Evolutionary conservation across 2,797 vertebrate genomes (phyloP).

Genomic region (Rhincodon typus): DNA sequence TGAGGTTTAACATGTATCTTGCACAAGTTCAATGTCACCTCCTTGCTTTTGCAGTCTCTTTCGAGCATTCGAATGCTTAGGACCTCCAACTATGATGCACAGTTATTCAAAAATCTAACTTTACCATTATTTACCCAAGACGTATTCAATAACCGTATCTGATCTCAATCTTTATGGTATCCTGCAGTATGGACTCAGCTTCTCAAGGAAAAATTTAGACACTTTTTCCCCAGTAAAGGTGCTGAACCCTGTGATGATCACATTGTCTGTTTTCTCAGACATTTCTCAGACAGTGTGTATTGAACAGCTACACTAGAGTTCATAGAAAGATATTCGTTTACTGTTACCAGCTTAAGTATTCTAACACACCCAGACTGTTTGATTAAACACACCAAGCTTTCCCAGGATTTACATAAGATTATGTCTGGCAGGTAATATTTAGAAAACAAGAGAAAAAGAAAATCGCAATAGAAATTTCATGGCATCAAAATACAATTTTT

Average conservation of each 20-base stretch:
- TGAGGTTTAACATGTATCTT: too few relatives aligned
- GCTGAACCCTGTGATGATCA: background rate
- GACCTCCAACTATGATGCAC: background rate
- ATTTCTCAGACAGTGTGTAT: background rate
- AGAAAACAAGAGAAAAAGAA: background rate
- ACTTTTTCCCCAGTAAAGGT: background rate
- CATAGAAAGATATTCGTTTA: background rate
- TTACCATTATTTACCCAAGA: background rate
- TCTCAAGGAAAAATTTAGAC: background rate
- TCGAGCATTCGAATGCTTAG: background rate
- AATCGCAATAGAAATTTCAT: background rate
- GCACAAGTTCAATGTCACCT: too few relatives aligned
- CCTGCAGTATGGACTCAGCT: background rate
- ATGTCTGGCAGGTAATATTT: constrained; percentile 15
- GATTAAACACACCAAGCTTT: background rate
- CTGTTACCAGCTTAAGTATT: background rate
- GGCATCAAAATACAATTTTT: background rate
- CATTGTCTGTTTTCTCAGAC: constrained; percentile 29
- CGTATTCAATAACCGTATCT: background rate
- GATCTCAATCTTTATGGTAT: background rate
- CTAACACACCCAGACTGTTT: background rate
- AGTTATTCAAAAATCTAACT: background rate
- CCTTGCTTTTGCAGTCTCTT: too few relatives aligned
- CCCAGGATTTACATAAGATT: constrained; percentile 24
- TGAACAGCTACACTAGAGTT: background rate